A percentile compares a stretch with the other conserved stretches of the same genome.
These are phyloP conservation scores for Augochlora pura DNA, from an alignment of 1,140 invertebrate species.

Conservation along the genomic window DNA sequence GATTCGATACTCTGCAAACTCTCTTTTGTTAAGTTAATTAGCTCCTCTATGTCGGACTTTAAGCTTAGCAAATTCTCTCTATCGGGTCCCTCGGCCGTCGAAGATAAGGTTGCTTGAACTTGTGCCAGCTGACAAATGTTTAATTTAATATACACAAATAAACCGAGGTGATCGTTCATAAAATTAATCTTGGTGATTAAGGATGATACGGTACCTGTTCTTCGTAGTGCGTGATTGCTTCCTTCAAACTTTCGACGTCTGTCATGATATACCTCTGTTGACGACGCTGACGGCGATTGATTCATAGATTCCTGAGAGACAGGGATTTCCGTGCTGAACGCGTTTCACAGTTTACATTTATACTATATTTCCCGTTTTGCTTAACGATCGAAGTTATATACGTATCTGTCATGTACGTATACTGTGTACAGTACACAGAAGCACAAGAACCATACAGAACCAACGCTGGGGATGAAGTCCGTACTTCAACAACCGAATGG, in stretches of 20 bases:
- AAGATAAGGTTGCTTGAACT: constrained; percentile 82
- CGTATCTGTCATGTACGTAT: too few relatives aligned
- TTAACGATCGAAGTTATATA: constrained; percentile 24
- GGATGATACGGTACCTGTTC: constrained; percentile 74
- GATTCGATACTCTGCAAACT: constrained; percentile 76
- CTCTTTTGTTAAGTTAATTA: constrained; percentile 84
- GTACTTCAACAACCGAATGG: too few relatives aligned
- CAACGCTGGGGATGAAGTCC: not conserved
- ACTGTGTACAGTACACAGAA: too few relatives aligned
- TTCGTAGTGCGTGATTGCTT: constrained; percentile 80
- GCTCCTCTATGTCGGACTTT: constrained; percentile 83
- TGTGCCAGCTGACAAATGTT: constrained; percentile 80
- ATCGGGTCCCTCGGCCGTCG: constrained; percentile 79
- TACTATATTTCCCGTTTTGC: not conserved
- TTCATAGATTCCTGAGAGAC: not conserved
- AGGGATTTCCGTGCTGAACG: too few relatives aligned
- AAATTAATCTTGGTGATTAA: constrained; percentile 15
- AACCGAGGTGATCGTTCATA: not conserved
- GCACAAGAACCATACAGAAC: not conserved
- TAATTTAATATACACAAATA: not conserved
- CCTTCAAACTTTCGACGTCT: constrained; percentile 68
- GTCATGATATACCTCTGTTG: constrained; percentile 52
- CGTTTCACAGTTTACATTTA: constrained; percentile 31
- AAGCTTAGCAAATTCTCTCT: constrained; percentile 82
- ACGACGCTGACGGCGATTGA: not conserved